A percentile compares a stretch with the other conserved stretches of the same genome.
These are phyloP conservation scores for Emydocephalus ijimae DNA, from an alignment of 2,113 vertebrate genomes.

Conservation along the genomic window DNA sequence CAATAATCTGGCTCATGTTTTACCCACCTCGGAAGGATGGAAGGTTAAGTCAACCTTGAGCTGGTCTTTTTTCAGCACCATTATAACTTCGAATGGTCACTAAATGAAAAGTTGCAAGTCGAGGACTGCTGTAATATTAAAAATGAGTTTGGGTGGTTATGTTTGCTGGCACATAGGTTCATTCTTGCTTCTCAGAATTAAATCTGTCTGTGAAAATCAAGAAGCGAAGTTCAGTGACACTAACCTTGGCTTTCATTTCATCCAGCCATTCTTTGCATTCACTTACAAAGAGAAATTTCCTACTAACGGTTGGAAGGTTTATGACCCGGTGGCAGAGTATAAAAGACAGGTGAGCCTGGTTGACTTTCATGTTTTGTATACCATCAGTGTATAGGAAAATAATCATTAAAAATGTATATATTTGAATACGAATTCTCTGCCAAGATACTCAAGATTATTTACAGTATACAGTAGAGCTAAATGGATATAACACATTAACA, in stretches of 20 bases:
- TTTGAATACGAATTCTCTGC: not conserved
- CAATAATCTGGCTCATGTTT: too few species aligned
- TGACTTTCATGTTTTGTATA: not conserved
- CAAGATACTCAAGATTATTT: not conserved
- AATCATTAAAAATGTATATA: not conserved
- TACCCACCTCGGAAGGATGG: too few species aligned
- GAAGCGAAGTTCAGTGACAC: not conserved
- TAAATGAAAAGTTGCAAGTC: not conserved
- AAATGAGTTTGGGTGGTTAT: not conserved
- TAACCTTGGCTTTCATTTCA: slow-evolving; percentile 37
- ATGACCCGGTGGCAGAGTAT: slow-evolving; percentile 88
- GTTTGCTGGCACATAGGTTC: not conserved
- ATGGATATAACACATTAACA: not conserved
- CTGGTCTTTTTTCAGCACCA: too few species aligned
- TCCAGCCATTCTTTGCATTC: slow-evolving; percentile 88
- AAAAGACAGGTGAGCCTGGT: slow-evolving; percentile 82
- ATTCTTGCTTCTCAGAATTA: not conserved
- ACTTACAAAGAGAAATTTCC: slow-evolving; percentile 89
- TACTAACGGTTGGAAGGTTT: slow-evolving; percentile 93
- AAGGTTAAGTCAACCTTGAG: too few species aligned
- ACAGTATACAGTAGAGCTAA: not conserved
- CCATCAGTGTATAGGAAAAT: not conserved
- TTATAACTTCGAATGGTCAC: too few species aligned
- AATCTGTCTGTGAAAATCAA: not conserved
- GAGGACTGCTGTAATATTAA: not conserved